phyloP scores from a whole-genome alignment of 1,140 invertebrate species.

The Neodiprion pinetum region DNA sequence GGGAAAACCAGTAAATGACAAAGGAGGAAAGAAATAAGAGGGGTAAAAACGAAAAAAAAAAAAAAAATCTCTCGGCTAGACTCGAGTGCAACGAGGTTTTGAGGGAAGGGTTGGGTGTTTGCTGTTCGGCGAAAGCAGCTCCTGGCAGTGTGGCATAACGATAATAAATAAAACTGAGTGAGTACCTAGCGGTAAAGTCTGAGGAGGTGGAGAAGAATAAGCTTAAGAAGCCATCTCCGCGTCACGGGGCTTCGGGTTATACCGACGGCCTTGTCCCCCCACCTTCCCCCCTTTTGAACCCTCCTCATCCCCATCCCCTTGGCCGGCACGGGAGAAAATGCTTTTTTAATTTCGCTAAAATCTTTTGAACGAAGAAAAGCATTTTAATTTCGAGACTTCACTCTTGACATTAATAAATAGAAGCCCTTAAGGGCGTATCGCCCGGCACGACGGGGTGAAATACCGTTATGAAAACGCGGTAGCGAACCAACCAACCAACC shows the following conservation, averaged over 20 bases:
- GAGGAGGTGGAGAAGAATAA: not conserved
- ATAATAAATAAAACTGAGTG: not conserved
- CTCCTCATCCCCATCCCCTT: not conserved
- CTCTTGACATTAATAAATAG: slow-evolving; percentile 6
- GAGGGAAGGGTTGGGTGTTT: not conserved
- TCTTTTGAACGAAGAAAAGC: slow-evolving; percentile 22
- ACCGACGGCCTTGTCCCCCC: not conserved
- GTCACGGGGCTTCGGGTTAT: not conserved
- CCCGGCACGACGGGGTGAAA: not conserved
- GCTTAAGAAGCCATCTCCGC: not conserved
- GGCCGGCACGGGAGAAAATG: slow-evolving; percentile 13
- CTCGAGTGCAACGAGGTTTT: not conserved
- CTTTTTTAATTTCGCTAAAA: slow-evolving; percentile 41
- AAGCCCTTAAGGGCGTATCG: not conserved
- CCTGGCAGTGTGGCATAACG: not conserved
- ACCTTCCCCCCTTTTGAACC: not conserved
- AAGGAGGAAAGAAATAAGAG: too few species aligned
- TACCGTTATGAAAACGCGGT: not conserved
- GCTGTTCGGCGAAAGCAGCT: too few species aligned
- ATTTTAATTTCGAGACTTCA: slow-evolving; percentile 2
- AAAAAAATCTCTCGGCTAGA: too few species aligned
- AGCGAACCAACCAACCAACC: not conserved
- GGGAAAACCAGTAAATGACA: too few species aligned
- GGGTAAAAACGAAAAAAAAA: too few species aligned
- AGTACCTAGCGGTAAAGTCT: not conserved